Base-by-base conservation (phyloP, 2,888 invertebrate genomes). In the Ophioninae sp. region DNA sequence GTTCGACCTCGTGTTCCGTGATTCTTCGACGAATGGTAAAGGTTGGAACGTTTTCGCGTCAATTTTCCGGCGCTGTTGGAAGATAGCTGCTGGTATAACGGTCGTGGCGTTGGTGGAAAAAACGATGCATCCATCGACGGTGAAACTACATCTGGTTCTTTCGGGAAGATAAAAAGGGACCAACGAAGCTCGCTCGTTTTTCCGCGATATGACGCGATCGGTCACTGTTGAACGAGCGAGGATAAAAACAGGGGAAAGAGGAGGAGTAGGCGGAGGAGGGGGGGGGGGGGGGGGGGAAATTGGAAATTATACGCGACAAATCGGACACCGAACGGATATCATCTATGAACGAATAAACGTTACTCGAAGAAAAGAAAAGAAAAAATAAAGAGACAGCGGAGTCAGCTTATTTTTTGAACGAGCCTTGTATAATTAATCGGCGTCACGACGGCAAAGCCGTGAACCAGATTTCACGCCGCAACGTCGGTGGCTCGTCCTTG, bases 181-280 rank as follows among this genome's bases (percentile, higher is more conserved):
- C 64, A 68, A 68, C 78, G 64, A 74, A 88, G 88, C 82, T 87
- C 87, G 17, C 70, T 79, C 79, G 72, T 80, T 82, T 85, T 80
- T 75, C 85, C 85, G 87, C 89, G 86, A 87, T 85, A 83, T 88
- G 87, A 87, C 85, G 82, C 64, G 87, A 87, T 81, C 75, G 81
- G 10, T 50, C 67, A 30, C 30, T 6, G 44, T 41, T 67, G 56
- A 56, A 20, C 13, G 56, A n/a, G 56, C 37, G 56, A 23, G 50
- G 30, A 30, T 30, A 2, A 30, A 30, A 30, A 30, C n/a, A n/a
- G n/a, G n/a, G n/a, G n/a, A 30, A 59, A 39, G 39, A 61, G 50
- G 39, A 59, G 44, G 41, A 41, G 67, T n/a, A n/a, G n/a, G n/a
- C n/a, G n/a, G n/a, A n/a, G n/a, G n/a, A n/a, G n/a, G n/a, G 13